A percentile compares a stretch with the other conserved stretches of the same genome.
Conservation (phyloP, 2,113 vertebrate species). For the Anseranas semipalmata region DNA sequence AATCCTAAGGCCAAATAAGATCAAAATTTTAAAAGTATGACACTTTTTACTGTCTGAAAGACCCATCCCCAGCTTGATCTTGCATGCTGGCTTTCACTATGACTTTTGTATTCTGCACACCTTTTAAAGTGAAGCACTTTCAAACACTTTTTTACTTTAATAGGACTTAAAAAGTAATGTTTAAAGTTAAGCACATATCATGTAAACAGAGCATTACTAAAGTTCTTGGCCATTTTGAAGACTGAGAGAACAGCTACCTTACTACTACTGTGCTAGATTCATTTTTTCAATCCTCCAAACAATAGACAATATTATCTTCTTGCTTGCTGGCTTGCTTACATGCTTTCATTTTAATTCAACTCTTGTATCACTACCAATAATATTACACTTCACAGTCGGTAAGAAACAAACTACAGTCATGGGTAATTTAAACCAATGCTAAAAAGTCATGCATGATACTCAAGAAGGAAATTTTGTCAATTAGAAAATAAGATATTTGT, state of each 20-base stretch:
- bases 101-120: not conserved
- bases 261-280: not conserved
- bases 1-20: not conserved
- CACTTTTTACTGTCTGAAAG: not conserved
- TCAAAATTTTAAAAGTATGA: not conserved
- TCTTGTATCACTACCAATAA: not conserved
- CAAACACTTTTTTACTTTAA: not conserved
- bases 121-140: not conserved
- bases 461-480: slow-evolving; percentile 5
- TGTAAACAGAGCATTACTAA: not conserved
- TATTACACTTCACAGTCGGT: not conserved
- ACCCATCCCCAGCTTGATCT: fast-evolving
- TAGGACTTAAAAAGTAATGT: not conserved
- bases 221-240: not conserved
- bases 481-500: slow-evolving; percentile 43
- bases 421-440: not conserved
- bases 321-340: not conserved
- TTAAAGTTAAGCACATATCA: not conserved
- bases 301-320: not conserved
- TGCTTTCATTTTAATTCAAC: not conserved
- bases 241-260: not conserved
- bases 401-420: slow-evolving; percentile 5
- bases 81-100: not conserved
- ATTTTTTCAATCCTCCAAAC: not conserved
- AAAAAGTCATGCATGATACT: not conserved